Base-by-base conservation (phyloP, 2,888 invertebrate species). In the Eilema griseolum region DNA sequence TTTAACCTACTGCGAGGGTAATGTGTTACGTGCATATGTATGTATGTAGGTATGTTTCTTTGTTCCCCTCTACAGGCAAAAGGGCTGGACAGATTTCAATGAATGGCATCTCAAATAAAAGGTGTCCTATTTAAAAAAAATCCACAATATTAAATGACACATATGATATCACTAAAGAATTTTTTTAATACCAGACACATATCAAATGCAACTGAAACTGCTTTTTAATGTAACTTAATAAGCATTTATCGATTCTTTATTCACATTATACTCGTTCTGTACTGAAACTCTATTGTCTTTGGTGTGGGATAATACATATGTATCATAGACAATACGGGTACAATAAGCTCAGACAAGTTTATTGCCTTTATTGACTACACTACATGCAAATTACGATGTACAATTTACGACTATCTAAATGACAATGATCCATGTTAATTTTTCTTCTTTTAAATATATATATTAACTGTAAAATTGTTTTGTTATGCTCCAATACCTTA, bases 221-320 rank as follows among this genome's bases (percentile, higher is more conserved):
- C 10, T 24, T 59, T 59, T 59, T 26, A 57, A 59, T 59, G 57
- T 26, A 59, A 26, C 57, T 24, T 59, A 59, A 59, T 24, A 59
- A 59, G 57, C 24, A 59, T 59, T 24, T 24, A 26, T 59, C 57
- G 26, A 26, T 26, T 59, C 26, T 59, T 11, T 24, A 59, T 24
- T 24, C 24, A 23, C 57, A 23, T 57, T 8, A 28, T 28, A 57
- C 57, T 24, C 57, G 12, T 57, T 57, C 57, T 59, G 57, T 59
- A 59, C 37, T 63, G 57, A 64, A 64, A 71, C 64, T 67, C 67
- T 71, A 64, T 71, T 67, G 71, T 67, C 60, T 33, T 61, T 67
- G 52, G 59, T 28, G n/a, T 41, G 52, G 16, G 60, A 31, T 52
- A 52, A 63, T 71, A 71, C 63, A 67, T 67, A 67, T 67, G 59